Conservation (phyloP, 2,888 invertebrate genomes). For the Acronicta aceris region DNA sequence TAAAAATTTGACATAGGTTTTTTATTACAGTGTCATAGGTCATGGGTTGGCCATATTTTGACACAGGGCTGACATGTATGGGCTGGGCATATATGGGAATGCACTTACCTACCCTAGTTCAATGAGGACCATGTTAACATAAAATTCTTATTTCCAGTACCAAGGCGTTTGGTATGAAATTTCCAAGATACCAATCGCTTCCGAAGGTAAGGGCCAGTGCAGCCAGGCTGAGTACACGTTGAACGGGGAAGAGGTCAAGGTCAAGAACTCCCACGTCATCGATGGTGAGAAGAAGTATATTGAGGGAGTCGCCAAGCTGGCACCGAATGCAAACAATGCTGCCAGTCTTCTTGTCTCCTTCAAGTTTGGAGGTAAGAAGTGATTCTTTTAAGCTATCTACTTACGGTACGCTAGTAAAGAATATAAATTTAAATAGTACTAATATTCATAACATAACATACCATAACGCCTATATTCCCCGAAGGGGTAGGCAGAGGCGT, state of each 20-base stretch:
- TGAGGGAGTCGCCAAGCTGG: constrained; percentile 77
- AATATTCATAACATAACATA: no score
- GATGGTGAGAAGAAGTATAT: constrained; percentile 72
- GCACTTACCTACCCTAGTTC: no score
- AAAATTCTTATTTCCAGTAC: constrained; percentile 77
- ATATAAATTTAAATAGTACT: no score
- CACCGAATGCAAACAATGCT: constrained; percentile 81
- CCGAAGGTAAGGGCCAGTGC: constrained; percentile 90
- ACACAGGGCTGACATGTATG: no score
- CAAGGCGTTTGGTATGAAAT: constrained; percentile 91
- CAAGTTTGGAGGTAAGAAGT: constrained; percentile 74
- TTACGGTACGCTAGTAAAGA: no score
- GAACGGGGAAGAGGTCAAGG: constrained; percentile 75
- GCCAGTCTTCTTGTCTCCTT: constrained; percentile 78
- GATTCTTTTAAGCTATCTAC: no score
- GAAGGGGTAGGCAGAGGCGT: no score
- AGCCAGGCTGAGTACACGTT: constrained; percentile 89
- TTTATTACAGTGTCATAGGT: no score
- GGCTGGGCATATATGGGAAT: no score
- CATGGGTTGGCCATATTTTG: no score
- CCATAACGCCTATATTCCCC: no score
- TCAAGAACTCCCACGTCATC: constrained; percentile 77
- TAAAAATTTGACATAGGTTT: no score
- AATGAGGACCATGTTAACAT: background rate
- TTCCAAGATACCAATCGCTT: constrained; percentile 89